phyloP scores from a whole-genome alignment of 2,888 invertebrate species.

The Mactromeris polynyma region DNA sequence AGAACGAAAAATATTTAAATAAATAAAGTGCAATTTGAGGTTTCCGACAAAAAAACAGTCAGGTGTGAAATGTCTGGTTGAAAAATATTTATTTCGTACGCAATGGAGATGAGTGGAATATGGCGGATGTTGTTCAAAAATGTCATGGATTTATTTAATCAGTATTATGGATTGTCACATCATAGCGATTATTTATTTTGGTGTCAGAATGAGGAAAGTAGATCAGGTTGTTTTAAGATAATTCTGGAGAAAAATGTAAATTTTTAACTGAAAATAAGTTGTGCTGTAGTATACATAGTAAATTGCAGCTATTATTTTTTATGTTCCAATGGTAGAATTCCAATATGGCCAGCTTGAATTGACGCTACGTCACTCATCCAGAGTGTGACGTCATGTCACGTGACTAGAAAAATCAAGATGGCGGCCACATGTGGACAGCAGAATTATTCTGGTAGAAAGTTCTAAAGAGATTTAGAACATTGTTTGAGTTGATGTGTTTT shows the following conservation, averaged over 20 bases:
- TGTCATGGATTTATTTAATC: slow-evolving; percentile 2
- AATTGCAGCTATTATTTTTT: slow-evolving; percentile 32
- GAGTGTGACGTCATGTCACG: slow-evolving; percentile 49
- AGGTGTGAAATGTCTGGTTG: slow-evolving; percentile 45
- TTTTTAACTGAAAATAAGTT: neutral
- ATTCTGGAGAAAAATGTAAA: neutral
- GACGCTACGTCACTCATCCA: slow-evolving; percentile 44
- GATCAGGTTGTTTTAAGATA: neutral
- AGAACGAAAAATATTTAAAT: slow-evolving; percentile 43
- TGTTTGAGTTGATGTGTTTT: slow-evolving; percentile 68
- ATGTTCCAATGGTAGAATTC: slow-evolving; percentile 47
- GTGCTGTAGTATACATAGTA: slow-evolving; percentile 9
- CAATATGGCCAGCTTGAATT: slow-evolving; percentile 57
- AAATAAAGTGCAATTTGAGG: slow-evolving; percentile 51
- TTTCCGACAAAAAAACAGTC: slow-evolving; percentile 43
- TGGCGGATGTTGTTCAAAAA: slow-evolving; percentile 23
- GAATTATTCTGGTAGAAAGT: slow-evolving; percentile 57
- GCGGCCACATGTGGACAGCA: slow-evolving; percentile 58
- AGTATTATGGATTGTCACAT: neutral
- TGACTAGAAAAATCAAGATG: slow-evolving; percentile 58
- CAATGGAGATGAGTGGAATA: neutral
- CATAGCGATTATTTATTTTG: neutral
- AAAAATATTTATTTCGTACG: slow-evolving; percentile 13
- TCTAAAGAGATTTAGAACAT: slow-evolving; percentile 62
- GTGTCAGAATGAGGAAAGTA: neutral